Conservation (phyloP, 2,113 vertebrate species). For the Pelmatolapia mariae region DNA sequence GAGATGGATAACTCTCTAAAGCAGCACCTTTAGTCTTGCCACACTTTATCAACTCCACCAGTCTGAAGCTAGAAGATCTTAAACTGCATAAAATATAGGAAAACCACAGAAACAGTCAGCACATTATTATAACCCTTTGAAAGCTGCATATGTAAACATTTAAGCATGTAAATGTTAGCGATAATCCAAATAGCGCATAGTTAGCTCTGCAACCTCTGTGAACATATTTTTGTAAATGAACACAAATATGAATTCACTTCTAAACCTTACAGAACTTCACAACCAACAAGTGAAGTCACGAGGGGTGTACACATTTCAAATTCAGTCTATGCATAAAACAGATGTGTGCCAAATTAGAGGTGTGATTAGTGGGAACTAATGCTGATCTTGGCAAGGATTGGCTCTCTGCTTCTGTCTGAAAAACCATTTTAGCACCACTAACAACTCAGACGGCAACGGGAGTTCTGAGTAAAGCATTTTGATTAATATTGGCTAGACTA, state of each 20-base stretch:
- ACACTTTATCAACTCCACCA: neutral
- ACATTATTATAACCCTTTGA: neutral
- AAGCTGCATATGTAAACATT: neutral
- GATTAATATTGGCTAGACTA: neutral
- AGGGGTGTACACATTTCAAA: neutral
- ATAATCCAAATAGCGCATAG: neutral
- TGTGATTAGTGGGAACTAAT: neutral
- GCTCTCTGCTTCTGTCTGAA: neutral
- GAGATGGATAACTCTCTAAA: neutral
- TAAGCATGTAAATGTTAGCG: neutral
- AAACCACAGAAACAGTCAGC: neutral
- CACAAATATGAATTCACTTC: neutral
- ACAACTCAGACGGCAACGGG: neutral
- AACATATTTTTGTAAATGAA: neutral
- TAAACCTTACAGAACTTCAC: neutral
- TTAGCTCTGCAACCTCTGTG: neutral
- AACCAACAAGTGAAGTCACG: neutral
- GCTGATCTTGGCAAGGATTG: neutral
- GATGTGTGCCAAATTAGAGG: neutral
- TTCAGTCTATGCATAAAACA: neutral
- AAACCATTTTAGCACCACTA: neutral
- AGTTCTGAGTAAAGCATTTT: neutral
- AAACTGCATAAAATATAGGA: neutral
- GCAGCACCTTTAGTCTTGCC: neutral
- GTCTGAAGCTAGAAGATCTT: neutral